phyloP scores from a whole-genome alignment of 2,797 vertebrate genomes.

The Hapalemur alaotrensis region DNA sequence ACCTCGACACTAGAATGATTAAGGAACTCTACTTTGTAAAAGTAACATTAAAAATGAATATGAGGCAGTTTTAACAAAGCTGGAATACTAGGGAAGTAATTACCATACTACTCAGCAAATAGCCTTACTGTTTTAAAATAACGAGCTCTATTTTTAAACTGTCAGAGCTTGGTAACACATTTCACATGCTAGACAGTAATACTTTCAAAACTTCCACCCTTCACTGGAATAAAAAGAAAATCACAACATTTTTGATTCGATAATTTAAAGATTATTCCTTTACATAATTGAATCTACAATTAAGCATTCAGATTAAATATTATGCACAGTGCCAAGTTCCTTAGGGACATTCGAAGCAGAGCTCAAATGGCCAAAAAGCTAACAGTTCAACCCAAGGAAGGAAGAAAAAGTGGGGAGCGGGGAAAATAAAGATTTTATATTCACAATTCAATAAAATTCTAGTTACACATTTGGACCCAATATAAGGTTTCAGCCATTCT shows the following conservation, averaged over 20 bases:
- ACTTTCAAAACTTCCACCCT: not conserved
- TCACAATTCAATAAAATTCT: not conserved
- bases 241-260: not conserved
- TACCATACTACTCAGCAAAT: not conserved
- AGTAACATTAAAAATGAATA: slow-evolving; percentile 44
- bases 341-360: not conserved
- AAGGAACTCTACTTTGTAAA: slow-evolving; percentile 51
- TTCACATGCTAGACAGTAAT: not conserved
- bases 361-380: not conserved
- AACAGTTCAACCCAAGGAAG: not conserved
- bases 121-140: not conserved
- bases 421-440: not conserved
- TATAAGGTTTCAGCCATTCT: not conserved
- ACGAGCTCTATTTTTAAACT: slow-evolving; percentile 47
- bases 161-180: not conserved
- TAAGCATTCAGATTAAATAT: slow-evolving; percentile 7
- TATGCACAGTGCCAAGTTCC: not conserved
- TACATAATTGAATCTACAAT: not conserved
- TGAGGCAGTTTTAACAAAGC: slow-evolving; percentile 12
- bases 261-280: slow-evolving; percentile 3
- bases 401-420: too few relatives aligned
- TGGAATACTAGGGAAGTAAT: not conserved
- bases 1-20: not conserved
- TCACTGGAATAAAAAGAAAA: slow-evolving; percentile 9
- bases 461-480: not conserved